phyloP scores from a whole-genome alignment of 2,113 vertebrate species.

The Paramisgurnus dabryanus region DNA sequence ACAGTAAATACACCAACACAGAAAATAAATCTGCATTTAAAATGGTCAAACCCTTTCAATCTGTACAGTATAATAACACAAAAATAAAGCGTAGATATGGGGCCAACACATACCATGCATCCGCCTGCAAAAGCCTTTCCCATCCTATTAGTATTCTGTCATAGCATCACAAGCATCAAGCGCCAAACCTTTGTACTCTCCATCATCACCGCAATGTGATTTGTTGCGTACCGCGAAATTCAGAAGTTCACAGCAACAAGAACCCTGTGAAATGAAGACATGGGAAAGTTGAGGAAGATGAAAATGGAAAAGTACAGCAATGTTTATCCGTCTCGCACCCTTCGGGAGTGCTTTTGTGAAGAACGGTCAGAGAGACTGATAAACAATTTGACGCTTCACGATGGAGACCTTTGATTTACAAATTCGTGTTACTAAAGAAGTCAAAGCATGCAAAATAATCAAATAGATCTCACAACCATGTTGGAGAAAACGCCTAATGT shows the following conservation, averaged over 20 bases:
- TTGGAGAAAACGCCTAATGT: no score
- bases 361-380: neutral
- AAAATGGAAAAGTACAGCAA: neutral
- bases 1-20: no score
- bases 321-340: neutral
- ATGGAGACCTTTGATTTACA: conserved; percentile 5
- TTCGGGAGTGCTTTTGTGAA: conserved; percentile 29
- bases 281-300: conserved; percentile 31
- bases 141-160: neutral
- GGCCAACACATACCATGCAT: no score
- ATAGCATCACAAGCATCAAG: neutral
- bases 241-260: conserved; percentile 16
- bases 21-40: no score
- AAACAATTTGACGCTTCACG: conserved; percentile 23
- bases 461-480: no score
- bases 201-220: neutral
- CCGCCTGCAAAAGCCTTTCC: neutral
- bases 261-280: conserved; percentile 33
- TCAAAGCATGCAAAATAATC: neutral
- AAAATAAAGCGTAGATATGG: no score
- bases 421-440: conserved; percentile 3
- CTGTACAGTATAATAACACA: no score
- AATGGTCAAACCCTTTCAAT: no score
- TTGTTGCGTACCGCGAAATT: conserved; percentile 7
- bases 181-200: neutral